Base-by-base conservation (phyloP, 2,797 vertebrate species). In the Garrulus glandarius region DNA sequence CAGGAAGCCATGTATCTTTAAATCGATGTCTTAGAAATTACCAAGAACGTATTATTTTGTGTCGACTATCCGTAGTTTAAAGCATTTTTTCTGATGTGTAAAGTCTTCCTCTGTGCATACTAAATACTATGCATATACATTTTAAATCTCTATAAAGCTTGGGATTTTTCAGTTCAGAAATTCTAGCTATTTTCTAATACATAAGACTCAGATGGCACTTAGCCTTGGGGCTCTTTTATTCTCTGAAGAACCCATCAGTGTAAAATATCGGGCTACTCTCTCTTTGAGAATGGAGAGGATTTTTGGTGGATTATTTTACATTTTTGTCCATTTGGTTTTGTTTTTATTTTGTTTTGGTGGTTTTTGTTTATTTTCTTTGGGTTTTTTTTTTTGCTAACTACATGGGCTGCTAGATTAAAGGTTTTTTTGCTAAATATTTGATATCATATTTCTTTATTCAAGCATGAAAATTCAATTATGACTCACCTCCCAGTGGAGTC, bases 401-500 rank as follows among this genome's bases (percentile, higher is more conserved):
- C 17, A 47, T 53, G 27, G 22, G 8, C 32, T 78, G 71, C 39
- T 68, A 34, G 23, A 56, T 81, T 52, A 36, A 91, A 29, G 19
- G 1, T 1, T 1, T 49, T 92, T 79, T 81, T 89, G 2, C n/a
- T 85, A 89, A 94, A 80, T 83, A 80, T 94, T 95, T 93, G 46
- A 68, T 95, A 83, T 52, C 26, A 10, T 70, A 70, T 74, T 76
- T 79, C 72, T 75, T 87, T 72, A 79, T 89, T 93, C 68, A 89
- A 81, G 76, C 68, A 89, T 92, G 89, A 83, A 95, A 93, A 95
- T 80, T 89, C 74, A 88, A 69, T 94, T 92, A 92, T 90, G 76
- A 94, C 50, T 93, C 89, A 92, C 69, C 10, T 93, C 55, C 76
- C 90, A 71, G 69, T 77, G 80, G 70, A 78, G 46, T 86, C 85